These are phyloP conservation scores for Harmothoe impar DNA, from an alignment of 2,888 invertebrate genomes.

Conservation along the genomic window DNA sequence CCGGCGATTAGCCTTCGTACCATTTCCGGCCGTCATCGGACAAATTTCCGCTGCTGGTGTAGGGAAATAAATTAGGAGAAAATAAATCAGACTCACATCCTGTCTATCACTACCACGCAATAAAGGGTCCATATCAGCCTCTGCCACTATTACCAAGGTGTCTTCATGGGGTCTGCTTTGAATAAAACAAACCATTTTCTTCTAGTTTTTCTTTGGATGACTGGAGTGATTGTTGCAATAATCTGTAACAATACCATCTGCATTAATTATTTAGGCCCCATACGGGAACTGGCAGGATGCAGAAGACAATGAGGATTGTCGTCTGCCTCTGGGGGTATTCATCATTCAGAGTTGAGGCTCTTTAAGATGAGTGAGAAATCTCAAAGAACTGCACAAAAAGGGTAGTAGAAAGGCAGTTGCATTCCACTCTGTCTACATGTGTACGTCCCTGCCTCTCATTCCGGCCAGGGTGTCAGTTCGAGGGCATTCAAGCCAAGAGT, in stretches of 20 bases:
- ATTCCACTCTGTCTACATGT: neutral
- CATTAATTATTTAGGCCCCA: too few relatives aligned
- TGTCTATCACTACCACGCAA: neutral
- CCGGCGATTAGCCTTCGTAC: slow-evolving; percentile 34
- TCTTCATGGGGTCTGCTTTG: neutral
- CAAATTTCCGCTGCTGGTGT: slow-evolving; percentile 42
- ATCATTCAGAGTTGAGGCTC: too few relatives aligned
- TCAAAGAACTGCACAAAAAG: too few relatives aligned
- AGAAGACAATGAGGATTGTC: too few relatives aligned
- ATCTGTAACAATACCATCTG: too few relatives aligned
- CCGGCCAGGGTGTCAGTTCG: neutral
- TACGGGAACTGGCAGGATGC: too few relatives aligned
- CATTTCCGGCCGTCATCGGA: slow-evolving; percentile 26
- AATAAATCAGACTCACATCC: slow-evolving; percentile 21
- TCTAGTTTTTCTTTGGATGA: too few relatives aligned
- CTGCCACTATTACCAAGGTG: neutral
- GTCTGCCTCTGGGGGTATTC: too few relatives aligned
- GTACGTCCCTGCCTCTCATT: neutral
- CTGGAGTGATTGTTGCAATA: too few relatives aligned
- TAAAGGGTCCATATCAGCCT: too few relatives aligned
- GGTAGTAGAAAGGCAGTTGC: neutral
- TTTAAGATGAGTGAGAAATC: too few relatives aligned
- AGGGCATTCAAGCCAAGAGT: neutral
- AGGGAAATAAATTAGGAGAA: slow-evolving; percentile 15
- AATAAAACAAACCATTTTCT: neutral